These are phyloP conservation scores for Drosophila birchii DNA, from an alignment of 2,888 invertebrate genomes.

Conservation along the genomic window DNA sequence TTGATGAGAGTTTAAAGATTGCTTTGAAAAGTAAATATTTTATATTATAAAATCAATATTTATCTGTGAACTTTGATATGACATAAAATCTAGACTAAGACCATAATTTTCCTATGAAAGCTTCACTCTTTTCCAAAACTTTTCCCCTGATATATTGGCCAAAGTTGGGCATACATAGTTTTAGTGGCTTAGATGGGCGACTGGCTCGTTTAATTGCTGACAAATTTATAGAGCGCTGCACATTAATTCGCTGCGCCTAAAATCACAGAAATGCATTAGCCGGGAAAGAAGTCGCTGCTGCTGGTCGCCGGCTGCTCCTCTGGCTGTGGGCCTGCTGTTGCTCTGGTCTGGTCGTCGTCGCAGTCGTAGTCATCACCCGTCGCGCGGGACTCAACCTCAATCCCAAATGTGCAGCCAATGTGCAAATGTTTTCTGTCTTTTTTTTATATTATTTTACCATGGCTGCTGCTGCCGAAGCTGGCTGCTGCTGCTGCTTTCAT, in stretches of 20 bases:
- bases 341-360: constrained; percentile 18
- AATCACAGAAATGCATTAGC: constrained; percentile 82
- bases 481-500: constrained; percentile 44
- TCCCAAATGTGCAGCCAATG: constrained; percentile 75
- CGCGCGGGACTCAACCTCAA: constrained; percentile 52
- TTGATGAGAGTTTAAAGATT: neutral
- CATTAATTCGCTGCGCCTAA: constrained; percentile 81
- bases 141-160: constrained; percentile 10
- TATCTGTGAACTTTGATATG: too few relatives aligned
- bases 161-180: constrained; percentile 14
- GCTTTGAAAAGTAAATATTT: neutral
- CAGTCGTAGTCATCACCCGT: constrained; percentile 47
- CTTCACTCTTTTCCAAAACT: neutral
- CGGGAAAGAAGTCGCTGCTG: constrained; percentile 26
- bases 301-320: neutral
- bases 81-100: too few relatives aligned
- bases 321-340: constrained; percentile 4
- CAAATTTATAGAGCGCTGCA: constrained; percentile 83
- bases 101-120: neutral
- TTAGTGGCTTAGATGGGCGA: constrained; percentile 24
- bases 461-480: constrained; percentile 11
- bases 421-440: constrained; percentile 55
- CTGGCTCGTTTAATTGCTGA: constrained; percentile 79
- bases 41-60: too few relatives aligned
- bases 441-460: constrained; percentile 28